phyloP scores from a whole-genome alignment of 2,888 invertebrate genomes.

The Timema podura region DNA sequence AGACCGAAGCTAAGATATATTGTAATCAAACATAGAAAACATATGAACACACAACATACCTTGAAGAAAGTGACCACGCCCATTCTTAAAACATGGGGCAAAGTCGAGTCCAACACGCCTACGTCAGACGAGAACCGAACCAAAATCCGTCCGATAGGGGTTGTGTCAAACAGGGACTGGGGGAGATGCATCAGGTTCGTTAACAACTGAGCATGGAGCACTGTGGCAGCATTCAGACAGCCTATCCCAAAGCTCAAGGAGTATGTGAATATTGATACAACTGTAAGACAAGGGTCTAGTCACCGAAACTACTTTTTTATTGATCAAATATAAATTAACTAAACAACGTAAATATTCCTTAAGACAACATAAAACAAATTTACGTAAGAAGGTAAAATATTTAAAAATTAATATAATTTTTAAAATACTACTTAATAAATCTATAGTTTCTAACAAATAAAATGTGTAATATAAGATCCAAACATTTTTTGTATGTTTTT shows the following conservation, averaged over 20 bases:
- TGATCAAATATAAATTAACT: no score
- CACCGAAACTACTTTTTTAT: no score
- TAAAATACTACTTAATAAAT: no score
- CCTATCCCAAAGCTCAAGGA: slow-evolving; percentile 56
- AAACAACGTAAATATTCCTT: no score
- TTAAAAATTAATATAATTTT: no score
- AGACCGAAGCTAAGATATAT: no score
- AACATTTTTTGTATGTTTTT: no score
- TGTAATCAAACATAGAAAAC: no score
- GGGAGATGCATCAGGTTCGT: slow-evolving; percentile 58
- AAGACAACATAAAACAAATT: no score
- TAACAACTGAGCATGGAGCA: slow-evolving; percentile 56
- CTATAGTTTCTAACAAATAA: no score
- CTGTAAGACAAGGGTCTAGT: slow-evolving; percentile 40
- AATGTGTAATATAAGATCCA: no score
- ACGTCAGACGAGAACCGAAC: slow-evolving; percentile 58
- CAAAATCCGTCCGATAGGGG: slow-evolving; percentile 70
- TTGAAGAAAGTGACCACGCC: slow-evolving; percentile 4
- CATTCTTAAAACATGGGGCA: slow-evolving; percentile 41
- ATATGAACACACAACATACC: not conserved
- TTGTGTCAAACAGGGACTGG: slow-evolving; percentile 64
- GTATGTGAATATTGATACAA: slow-evolving; percentile 51
- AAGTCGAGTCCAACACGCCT: slow-evolving; percentile 51
- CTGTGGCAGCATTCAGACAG: slow-evolving; percentile 55
- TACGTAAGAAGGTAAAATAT: no score